A percentile compares a stretch with the other conserved stretches of the same genome.
These are phyloP conservation scores for Scaptomyza montana DNA, from an alignment of 1,140 invertebrate genomes.

Conservation along the genomic window DNA sequence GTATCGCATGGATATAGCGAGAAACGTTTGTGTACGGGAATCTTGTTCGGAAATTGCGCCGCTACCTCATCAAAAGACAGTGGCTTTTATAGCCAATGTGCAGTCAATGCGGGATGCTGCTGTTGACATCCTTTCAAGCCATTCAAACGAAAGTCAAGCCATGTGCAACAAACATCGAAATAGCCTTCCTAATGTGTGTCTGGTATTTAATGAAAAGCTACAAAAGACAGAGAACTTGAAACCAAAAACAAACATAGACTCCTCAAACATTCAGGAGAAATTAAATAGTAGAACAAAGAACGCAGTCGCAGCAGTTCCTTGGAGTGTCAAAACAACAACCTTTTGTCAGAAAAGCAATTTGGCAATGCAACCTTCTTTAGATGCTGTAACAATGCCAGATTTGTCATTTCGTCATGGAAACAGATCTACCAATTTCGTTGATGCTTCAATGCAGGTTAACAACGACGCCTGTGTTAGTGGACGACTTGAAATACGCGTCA, in stretches of 20 bases:
- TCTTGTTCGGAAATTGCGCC: constrained; percentile 55
- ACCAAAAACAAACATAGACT: not conserved
- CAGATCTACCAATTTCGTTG: not conserved
- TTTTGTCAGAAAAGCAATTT: constrained; percentile 46
- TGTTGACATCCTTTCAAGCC: constrained; percentile 29
- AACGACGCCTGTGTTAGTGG: constrained; percentile 88
- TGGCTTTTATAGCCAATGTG: not conserved
- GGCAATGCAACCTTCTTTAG: not conserved
- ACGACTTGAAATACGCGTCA: constrained; percentile 91
- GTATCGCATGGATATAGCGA: constrained; percentile 92
- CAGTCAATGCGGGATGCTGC: constrained; percentile 35
- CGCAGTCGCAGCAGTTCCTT: constrained; percentile 26
- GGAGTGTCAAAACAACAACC: constrained; percentile 58
- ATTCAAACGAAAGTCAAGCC: constrained; percentile 27
- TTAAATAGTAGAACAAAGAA: constrained; percentile 3
- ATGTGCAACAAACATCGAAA: constrained; percentile 55
- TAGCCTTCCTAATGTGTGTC: constrained; percentile 75
- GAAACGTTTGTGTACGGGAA: constrained; percentile 87
- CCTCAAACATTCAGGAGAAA: not conserved
- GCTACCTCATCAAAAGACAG: constrained; percentile 22
- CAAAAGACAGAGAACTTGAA: not conserved
- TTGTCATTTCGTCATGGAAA: not conserved
- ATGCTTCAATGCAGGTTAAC: constrained; percentile 68
- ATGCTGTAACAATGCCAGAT: not conserved
- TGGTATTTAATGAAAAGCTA: constrained; percentile 48